phyloP scores from a whole-genome alignment of 2,113 vertebrate genomes.

The Seriola dumerili region DNA sequence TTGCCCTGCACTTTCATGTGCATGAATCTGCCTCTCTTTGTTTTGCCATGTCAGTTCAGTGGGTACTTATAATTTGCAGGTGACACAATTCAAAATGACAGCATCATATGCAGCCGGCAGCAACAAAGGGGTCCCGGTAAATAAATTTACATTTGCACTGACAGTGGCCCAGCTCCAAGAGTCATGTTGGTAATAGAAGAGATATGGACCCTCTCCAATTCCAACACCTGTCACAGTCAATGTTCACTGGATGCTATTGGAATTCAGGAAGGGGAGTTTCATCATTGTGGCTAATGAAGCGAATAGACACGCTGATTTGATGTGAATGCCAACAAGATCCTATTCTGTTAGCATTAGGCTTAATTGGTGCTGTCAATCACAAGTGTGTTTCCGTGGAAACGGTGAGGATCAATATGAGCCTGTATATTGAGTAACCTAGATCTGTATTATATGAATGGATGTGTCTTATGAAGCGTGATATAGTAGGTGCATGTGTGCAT shows the following conservation, averaged over 20 bases:
- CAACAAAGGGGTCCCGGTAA: conserved; percentile 24
- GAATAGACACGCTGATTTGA: conserved; percentile 57
- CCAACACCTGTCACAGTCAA: conserved; percentile 63
- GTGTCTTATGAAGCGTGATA: conserved; percentile 11
- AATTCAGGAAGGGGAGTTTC: conserved; percentile 50
- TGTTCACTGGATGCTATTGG: conserved; percentile 38
- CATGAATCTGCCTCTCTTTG: conserved; percentile 42
- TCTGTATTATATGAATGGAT: conserved; percentile 2
- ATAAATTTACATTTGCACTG: conserved; percentile 52
- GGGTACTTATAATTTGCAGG: conserved; percentile 16
- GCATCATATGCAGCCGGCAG: conserved; percentile 31
- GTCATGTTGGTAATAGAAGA: conserved; percentile 42
- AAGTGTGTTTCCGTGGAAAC: conserved; percentile 47
- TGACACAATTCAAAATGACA: conserved; percentile 52
- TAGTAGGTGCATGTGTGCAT: not conserved
- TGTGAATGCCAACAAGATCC: conserved; percentile 54
- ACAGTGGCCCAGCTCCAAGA: conserved; percentile 47
- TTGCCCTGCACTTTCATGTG: conserved; percentile 17
- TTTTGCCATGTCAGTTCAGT: conserved; percentile 39
- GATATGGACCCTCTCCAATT: conserved; percentile 53
- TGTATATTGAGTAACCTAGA: conserved; percentile 23
- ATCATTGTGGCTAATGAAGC: conserved; percentile 56
- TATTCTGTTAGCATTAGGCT: conserved; percentile 38
- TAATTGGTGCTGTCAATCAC: conserved; percentile 68
- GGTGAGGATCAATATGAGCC: conserved; percentile 38